Base-by-base conservation (phyloP, 2,888 invertebrate species). In the Cryptocephalus moraei region DNA sequence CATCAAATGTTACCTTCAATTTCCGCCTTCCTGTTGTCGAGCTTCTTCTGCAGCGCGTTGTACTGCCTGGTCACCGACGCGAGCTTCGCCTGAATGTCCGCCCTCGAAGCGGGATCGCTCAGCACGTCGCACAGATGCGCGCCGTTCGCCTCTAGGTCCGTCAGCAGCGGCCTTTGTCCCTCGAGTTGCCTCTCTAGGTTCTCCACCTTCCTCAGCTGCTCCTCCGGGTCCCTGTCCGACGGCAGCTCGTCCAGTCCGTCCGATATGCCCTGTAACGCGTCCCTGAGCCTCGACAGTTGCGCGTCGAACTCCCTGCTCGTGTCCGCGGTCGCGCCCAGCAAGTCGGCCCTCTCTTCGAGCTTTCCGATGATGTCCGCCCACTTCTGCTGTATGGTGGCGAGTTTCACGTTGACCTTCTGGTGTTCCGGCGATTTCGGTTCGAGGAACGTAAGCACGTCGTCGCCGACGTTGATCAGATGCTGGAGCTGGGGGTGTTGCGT, bases 271-370 rank as follows among this genome's bases (percentile, higher is more conserved):
- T 90, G 88, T 42, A 95, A 69, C n/a, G 92, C 91, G 66, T 90
- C 90, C 12, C 86, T 78, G 8, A 96, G 74, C 1, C 91, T 78
- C 48, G 86, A 81, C 4, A 93, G 75, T 1, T 87, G 88, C 0
- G 91, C 89, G 71, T 93, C 92, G 68, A 95, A 94, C 70, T 94
- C 92, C 48, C 91, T 82, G 44, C 91, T 90, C 8, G 93, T 90
- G 61, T 92, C 93, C 2, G 90, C 91, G 0, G 94, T 92, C 1
- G 91, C 91, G 48, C 92, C 91, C 4, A 94, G 74, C 49, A 86
- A 87, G 34, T 84, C 84, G 0, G 92, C 91, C n/a, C 94, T 81
- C 58, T 91, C 87, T 62, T 91, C 91, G 46, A 96, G 72, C 57
- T 86, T 85, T 44, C 77, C 75, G 36, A 70, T 57, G 46, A 94